Percentiles rank a stretch among this genome's conserved stretches.
Evolutionary conservation across 2,113 vertebrate species (phyloP).

Genomic region (Gracilinanus agilis): DNA sequence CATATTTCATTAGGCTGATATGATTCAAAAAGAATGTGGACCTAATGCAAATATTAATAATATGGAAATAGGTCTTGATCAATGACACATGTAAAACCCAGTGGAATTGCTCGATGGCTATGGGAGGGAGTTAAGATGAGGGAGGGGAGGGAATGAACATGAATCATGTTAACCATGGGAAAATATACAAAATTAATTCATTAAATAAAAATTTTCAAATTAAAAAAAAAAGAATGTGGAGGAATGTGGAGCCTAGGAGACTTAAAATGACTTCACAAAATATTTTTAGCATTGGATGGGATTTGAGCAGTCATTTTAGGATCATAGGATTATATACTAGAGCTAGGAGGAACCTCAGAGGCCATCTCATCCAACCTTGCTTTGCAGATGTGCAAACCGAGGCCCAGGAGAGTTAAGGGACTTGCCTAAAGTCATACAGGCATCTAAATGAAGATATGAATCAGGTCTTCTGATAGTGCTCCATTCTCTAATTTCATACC

Average conservation of each 20-base stretch:
- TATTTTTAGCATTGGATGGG: not conserved
- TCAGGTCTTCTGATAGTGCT: not conserved
- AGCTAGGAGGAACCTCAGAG: not conserved
- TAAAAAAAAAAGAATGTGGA: not conserved
- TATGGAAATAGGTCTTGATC: too few relatives aligned
- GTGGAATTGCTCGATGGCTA: too few relatives aligned
- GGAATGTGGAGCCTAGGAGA: not conserved
- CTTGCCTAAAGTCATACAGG: not conserved
- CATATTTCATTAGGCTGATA: not conserved
- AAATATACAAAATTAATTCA: too few relatives aligned
- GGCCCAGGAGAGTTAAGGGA: not conserved
- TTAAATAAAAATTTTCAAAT: too few relatives aligned
- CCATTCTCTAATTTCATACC: not conserved
- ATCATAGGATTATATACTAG: not conserved
- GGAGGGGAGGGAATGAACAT: too few relatives aligned
- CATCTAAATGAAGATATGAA: not conserved
- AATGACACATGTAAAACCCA: too few relatives aligned
- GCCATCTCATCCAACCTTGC: not conserved
- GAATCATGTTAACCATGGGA: too few relatives aligned
- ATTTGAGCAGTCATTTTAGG: not conserved
- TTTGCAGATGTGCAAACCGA: not conserved
- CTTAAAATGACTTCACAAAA: not conserved
- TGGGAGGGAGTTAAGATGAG: too few relatives aligned
- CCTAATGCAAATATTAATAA: too few relatives aligned
- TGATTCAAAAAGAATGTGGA: not conserved